Base-by-base conservation (phyloP, 2,113 vertebrate genomes). In the Neotragus pygmaeus region DNA sequence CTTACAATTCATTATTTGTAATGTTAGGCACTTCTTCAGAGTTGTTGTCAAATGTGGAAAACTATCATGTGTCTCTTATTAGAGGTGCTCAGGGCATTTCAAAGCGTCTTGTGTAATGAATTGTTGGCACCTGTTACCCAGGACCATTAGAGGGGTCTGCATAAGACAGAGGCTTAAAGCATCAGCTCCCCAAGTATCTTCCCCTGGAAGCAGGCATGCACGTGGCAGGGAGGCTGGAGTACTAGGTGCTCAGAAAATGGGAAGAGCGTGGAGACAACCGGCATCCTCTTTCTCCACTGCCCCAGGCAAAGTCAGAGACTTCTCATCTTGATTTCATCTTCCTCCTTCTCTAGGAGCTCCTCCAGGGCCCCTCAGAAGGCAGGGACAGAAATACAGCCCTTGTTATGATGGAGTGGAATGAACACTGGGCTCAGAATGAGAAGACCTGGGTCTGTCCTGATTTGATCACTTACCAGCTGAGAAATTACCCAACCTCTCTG, bases 11-110 rank as follows among this genome's bases (percentile, higher is more conserved):
- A 90, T 58, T 96, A 10, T 57, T 47, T 1, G 25, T 75, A 60
- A 19, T 9, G 4, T 49, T 10, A 49, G 36, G 17, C 3, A 82
- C 25, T 53, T 36, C 58, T 64, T 70, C 5, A 45, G 87, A 21
- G 19, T 60, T 86, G 23, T 45, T 81, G 80, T 96, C 93, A 91
- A 94, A 70, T 77, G 5, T 53, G 15, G 83, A 66, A 97, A 86
- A 83, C 57, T 12, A 36, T 39, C 47, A 58, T 27, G 5, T 51
- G 62, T 88, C 70, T 47, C 70, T 51, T 30, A 90, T 27, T 33
- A 39, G 7, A 45, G 9, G 36, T 58, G 36, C 66, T 73, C 51
- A 73, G 92, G 66, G 25, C 4, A 70, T 66, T 58, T 86, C 85
- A 36, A 87, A 43, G 21, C 9, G 0, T 82, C 23, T 49, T 60